Base-by-base conservation (phyloP, 2,888 invertebrate species). In the Lampropteryx suffumata region DNA sequence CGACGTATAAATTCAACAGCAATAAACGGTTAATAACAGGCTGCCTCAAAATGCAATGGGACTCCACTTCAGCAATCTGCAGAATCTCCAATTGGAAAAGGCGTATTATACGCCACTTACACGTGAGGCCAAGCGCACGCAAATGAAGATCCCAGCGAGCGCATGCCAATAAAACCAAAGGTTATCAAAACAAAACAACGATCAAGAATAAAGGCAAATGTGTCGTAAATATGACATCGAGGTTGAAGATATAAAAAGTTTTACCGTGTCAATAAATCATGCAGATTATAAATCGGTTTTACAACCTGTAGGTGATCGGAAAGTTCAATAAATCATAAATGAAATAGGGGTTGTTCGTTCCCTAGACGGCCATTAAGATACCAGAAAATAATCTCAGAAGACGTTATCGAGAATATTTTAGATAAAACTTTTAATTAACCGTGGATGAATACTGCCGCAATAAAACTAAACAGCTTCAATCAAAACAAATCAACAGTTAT, bases 11-110 rank as follows among this genome's bases (percentile, higher is more conserved):
- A 85, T 87, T 79, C 82, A 69, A 80, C 71, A 72, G 77, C 78
- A 79, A 82, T 78, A 80, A 81, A 79, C 82, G 73, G 78, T 80
- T 89, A 88, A 88, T 88, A 84, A 88, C 83, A 88, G 79, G 79
- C 69, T 81, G 76, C 67, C 65, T 79, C 77, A 81, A 82, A 76
- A 69, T 67, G 66, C 67, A 80, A 81, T 82, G 80, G 73, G 69
- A 73, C 73, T 73, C 71, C 73, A 71, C 72, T 76, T 70, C 71
- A 70, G 73, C 74, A 77, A 80, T 82, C 78, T 71, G 75, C 64
- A 62, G 66, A 72, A 80, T 84, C 82, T 78, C 68, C 77, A 78
- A 82, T 81, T 79, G 74, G 67, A 68, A 74, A 78, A 82, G 70
- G 77, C 80, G 76, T 80, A 79, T 73, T 75, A 75, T 68, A 67